Conservation (phyloP, 2,797 vertebrate genomes). For the Phataginus tetradactyla region DNA sequence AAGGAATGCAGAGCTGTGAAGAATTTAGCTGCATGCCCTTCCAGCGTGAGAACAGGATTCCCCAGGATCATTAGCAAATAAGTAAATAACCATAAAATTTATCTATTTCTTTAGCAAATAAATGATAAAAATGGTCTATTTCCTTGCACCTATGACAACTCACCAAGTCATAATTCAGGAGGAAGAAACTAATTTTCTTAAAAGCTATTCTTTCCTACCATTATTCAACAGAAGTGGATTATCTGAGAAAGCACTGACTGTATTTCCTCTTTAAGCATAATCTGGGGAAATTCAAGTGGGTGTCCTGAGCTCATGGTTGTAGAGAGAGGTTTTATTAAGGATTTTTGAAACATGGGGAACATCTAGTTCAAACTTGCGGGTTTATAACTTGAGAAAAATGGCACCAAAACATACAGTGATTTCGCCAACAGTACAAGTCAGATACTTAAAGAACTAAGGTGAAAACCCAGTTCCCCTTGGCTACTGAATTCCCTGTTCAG, state of each 20-base stretch:
- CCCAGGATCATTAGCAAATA: not conserved
- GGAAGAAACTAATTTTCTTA: not conserved
- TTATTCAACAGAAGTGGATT: not conserved
- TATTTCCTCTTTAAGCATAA: not conserved
- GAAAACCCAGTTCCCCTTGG: not conserved
- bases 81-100: not conserved
- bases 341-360: not conserved
- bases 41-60: not conserved
- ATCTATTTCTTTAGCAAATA: not conserved
- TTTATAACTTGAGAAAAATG: slow-evolving; percentile 6
- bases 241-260: not conserved
- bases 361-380: not conserved
- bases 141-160: not conserved
- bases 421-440: not conserved
- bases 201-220: slow-evolving; percentile 4
- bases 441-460: not conserved
- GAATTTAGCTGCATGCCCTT: not conserved
- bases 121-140: slow-evolving; percentile 5
- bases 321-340: not conserved
- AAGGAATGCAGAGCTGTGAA: not conserved
- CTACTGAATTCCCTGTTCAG: not conserved
- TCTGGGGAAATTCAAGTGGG: not conserved
- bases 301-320: not conserved
- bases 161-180: not conserved
- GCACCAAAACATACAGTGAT: not conserved